A percentile compares a stretch with the other conserved stretches of the same genome.
These are phyloP conservation scores for Selene dorsalis DNA, from an alignment of 2,797 vertebrate genomes.

Conservation along the genomic window DNA sequence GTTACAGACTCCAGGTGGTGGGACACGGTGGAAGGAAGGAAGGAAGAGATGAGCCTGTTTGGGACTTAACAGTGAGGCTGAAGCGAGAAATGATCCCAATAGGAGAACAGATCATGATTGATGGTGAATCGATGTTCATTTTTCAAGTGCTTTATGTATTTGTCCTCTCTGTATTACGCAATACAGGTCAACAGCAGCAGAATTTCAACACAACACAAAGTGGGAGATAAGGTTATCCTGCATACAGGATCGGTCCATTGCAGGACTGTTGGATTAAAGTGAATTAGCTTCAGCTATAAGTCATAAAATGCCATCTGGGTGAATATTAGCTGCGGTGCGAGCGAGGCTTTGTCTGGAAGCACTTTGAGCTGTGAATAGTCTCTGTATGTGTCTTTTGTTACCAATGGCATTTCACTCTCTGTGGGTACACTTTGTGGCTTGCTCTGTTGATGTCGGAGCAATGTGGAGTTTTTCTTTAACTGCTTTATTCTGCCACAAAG, in stretches of 20 bases:
- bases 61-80: conserved; percentile 7
- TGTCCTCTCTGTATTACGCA: too few relatives aligned
- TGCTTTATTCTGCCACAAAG: conserved; percentile 1
- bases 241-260: too few relatives aligned
- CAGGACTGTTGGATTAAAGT: too few relatives aligned
- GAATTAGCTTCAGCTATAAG: background rate
- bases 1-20: background rate
- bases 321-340: conserved; percentile 1
- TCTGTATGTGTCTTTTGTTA: conserved; percentile 59
- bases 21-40: conserved; percentile 7
- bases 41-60: background rate
- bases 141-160: too few relatives aligned
- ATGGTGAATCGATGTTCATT: too few relatives aligned
- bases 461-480: background rate
- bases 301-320: background rate
- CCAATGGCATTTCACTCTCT: conserved; percentile 16
- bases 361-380: conserved; percentile 58
- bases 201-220: too few relatives aligned
- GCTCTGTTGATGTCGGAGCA: conserved; percentile 24
- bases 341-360: conserved; percentile 49
- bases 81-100: background rate
- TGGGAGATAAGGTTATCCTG: too few relatives aligned
- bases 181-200: too few relatives aligned
- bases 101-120: conserved; percentile 1
- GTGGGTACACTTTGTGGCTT: conserved; percentile 20